These are phyloP conservation scores for Enteromius thamalakanensis DNA, from an alignment of 2,797 vertebrate species.

Conservation along the genomic window DNA sequence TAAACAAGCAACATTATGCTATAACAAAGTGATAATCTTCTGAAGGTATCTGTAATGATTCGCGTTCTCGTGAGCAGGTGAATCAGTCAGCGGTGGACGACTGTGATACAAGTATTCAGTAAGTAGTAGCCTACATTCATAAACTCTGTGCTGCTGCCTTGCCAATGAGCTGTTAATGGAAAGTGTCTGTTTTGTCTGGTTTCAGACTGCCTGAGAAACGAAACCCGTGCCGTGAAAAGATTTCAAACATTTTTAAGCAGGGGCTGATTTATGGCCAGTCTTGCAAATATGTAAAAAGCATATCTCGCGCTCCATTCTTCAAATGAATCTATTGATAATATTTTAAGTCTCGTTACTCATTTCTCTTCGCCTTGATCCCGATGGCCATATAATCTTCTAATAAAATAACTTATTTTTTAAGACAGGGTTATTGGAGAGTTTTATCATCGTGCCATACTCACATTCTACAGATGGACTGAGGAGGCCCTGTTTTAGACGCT, in stretches of 20 bases:
- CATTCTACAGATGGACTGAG: conserved; percentile 52
- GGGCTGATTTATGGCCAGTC: conserved; percentile 60
- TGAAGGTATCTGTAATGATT: background rate
- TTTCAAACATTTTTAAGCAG: conserved; percentile 56
- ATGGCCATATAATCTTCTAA: conserved; percentile 63
- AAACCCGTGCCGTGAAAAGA: conserved; percentile 58
- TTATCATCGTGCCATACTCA: conserved; percentile 43
- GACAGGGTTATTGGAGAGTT: conserved; percentile 49
- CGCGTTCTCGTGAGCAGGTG: background rate
- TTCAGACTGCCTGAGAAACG: conserved; percentile 50
- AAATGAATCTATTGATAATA: conserved; percentile 62
- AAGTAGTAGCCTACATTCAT: conserved; percentile 13
- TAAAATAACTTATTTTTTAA: conserved; percentile 48
- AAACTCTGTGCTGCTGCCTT: conserved; percentile 6
- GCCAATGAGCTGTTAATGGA: conserved; percentile 38
- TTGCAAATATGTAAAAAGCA: conserved; percentile 63
- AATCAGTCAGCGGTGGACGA: background rate
- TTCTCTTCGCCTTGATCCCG: conserved; percentile 62
- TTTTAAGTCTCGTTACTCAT: conserved; percentile 65
- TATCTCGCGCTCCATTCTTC: conserved; percentile 57
- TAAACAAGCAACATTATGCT: no score
- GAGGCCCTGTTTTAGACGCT: conserved; percentile 6
- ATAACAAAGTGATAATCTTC: background rate
- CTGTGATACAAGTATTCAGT: background rate
- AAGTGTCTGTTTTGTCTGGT: conserved; percentile 45